phyloP scores from a whole-genome alignment of 2,888 invertebrate species.

The Machimus rusticus region DNA sequence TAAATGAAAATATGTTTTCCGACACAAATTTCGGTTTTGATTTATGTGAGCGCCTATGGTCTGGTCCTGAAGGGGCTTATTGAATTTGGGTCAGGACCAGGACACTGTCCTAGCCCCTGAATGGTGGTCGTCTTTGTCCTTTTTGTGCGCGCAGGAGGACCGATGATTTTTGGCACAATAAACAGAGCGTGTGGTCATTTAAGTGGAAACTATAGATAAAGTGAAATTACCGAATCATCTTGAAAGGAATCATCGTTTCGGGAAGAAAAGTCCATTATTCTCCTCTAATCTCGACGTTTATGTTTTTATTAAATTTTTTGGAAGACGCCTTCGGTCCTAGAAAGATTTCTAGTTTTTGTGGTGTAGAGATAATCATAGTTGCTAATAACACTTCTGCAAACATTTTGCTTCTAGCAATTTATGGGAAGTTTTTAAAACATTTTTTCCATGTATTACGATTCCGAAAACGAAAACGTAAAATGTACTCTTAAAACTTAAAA shows the following conservation, averaged over 20 bases:
- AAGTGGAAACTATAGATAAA: conserved; percentile 62
- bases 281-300: neutral
- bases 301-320: neutral
- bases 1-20: conserved; percentile 34
- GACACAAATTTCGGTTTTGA: conserved; percentile 31
- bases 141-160: neutral
- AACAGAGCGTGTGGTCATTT: conserved; percentile 58
- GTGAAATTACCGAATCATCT: conserved; percentile 27
- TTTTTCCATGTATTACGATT: neutral
- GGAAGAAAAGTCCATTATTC: neutral
- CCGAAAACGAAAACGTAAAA: no score
- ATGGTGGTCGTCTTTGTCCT: neutral
- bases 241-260: conserved; percentile 18
- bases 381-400: neutral
- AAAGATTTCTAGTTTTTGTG: neutral
- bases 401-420: neutral
- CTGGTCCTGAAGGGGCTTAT: neutral
- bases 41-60: conserved; percentile 19
- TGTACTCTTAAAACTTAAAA: no score
- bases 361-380: neutral
- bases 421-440: neutral
- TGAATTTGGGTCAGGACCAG: conserved; percentile 16
- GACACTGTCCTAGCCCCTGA: neutral
- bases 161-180: conserved; percentile 19
- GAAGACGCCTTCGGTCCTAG: neutral